Evolutionary conservation across 1,140 invertebrate species (phyloP).

Genomic region (Berghia stephanieae): DNA sequence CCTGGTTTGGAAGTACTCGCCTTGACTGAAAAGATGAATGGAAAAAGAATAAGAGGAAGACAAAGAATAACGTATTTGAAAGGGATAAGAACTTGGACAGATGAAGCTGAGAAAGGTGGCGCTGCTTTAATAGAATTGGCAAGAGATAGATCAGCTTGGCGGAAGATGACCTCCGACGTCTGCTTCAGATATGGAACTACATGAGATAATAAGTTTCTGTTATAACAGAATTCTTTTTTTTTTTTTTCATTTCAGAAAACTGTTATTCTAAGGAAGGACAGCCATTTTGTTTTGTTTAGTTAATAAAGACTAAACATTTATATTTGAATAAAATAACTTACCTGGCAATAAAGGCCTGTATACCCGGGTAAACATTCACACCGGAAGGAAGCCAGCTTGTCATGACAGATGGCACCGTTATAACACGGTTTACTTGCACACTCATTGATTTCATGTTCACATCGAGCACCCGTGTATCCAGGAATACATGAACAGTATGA

Average conservation of each 20-base stretch:
- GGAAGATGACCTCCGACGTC: too few relatives aligned
- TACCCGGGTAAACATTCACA: constrained; percentile 73
- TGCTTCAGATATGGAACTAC: too few relatives aligned
- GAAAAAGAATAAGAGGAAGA: too few relatives aligned
- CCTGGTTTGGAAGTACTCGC: too few relatives aligned
- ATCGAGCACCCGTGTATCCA: constrained; percentile 70
- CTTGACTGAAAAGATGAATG: too few relatives aligned
- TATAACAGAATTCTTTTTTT: background rate
- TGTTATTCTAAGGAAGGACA: background rate
- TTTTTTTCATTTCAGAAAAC: too few relatives aligned
- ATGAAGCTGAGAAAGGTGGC: too few relatives aligned
- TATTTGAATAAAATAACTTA: constrained; percentile 27
- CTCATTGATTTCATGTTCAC: constrained; percentile 78
- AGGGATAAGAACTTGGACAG: too few relatives aligned
- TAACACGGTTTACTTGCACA: constrained; percentile 91
- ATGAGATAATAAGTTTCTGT: background rate
- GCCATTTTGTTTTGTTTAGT: background rate
- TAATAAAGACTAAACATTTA: background rate
- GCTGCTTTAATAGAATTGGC: too few relatives aligned
- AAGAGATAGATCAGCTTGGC: too few relatives aligned
- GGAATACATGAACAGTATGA: constrained; percentile 78
- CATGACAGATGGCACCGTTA: constrained; percentile 90
- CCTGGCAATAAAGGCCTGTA: constrained; percentile 59
- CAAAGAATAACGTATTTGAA: too few relatives aligned
- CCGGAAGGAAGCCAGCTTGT: constrained; percentile 67